These are phyloP conservation scores for Dasypus novemcinctus DNA, from an alignment of 2,113 vertebrate genomes.

Conservation along the genomic window DNA sequence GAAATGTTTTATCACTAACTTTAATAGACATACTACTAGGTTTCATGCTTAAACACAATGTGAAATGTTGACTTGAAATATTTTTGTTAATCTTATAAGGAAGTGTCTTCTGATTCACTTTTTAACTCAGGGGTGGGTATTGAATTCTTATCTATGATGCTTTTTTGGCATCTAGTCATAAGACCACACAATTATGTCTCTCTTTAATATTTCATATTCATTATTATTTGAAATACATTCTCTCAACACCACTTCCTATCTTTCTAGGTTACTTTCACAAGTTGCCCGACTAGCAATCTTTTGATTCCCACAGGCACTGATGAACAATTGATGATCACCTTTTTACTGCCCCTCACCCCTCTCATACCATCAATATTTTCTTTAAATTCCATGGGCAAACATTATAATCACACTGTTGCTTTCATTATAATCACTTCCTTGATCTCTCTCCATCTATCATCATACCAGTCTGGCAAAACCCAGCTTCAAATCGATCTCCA, in stretches of 20 bases:
- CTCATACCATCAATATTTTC: not conserved
- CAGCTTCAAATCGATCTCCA: not conserved
- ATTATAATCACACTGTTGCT: not conserved
- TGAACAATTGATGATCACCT: not conserved
- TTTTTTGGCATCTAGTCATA: not conserved
- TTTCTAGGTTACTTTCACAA: not conserved
- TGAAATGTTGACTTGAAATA: not conserved
- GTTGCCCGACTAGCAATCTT: not conserved
- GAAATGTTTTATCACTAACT: not conserved
- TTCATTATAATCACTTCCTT: too few relatives aligned
- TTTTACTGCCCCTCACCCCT: not conserved
- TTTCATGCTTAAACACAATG: not conserved
- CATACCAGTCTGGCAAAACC: not conserved
- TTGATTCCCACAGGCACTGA: not conserved
- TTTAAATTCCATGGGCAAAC: not conserved
- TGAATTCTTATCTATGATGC: not conserved
- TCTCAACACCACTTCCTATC: not conserved
- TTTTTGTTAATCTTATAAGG: not conserved
- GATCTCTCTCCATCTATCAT: not conserved
- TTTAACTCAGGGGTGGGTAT: not conserved
- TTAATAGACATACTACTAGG: not conserved
- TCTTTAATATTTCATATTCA: slow-evolving; percentile 7
- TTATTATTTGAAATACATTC: not conserved
- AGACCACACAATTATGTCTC: not conserved
- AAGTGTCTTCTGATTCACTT: too few relatives aligned